Evolutionary conservation across 2,797 vertebrate species (phyloP).

Genomic region (Catharus ustulatus): DNA sequence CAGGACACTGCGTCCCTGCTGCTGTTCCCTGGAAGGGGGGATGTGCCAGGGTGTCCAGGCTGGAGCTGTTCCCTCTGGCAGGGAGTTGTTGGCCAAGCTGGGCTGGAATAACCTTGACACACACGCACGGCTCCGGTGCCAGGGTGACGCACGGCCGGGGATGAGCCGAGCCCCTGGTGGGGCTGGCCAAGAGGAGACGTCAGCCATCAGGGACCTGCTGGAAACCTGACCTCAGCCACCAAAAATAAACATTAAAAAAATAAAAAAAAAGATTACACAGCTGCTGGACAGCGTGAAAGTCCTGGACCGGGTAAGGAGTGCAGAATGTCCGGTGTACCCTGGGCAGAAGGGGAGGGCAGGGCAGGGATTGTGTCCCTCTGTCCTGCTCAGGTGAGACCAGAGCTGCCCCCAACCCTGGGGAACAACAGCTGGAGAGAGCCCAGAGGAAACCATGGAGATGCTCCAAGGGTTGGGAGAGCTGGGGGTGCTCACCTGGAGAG

Average conservation of each 20-base stretch:
- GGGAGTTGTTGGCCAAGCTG: background rate
- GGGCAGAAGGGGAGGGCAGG: background rate
- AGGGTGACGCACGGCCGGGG: background rate
- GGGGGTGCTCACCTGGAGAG: accelerated
- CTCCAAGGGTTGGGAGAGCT: background rate
- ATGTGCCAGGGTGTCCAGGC: background rate
- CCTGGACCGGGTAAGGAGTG: accelerated
- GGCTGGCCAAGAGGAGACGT: background rate
- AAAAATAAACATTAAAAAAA: background rate
- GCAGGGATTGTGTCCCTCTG: background rate
- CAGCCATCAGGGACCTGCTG: accelerated
- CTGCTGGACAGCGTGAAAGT: accelerated
- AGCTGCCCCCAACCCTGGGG: background rate
- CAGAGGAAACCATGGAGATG: accelerated
- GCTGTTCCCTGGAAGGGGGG: accelerated
- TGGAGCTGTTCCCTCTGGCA: background rate
- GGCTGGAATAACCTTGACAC: background rate
- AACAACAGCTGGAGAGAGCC: accelerated
- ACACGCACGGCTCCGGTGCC: accelerated
- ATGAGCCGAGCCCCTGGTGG: accelerated
- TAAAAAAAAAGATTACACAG: background rate
- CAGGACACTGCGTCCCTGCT: accelerated
- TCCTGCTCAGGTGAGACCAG: background rate
- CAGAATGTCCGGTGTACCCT: background rate
- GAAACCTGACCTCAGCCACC: background rate